Conservation (phyloP, 2,113 vertebrate genomes). For the Muntiacus reevesi region DNA sequence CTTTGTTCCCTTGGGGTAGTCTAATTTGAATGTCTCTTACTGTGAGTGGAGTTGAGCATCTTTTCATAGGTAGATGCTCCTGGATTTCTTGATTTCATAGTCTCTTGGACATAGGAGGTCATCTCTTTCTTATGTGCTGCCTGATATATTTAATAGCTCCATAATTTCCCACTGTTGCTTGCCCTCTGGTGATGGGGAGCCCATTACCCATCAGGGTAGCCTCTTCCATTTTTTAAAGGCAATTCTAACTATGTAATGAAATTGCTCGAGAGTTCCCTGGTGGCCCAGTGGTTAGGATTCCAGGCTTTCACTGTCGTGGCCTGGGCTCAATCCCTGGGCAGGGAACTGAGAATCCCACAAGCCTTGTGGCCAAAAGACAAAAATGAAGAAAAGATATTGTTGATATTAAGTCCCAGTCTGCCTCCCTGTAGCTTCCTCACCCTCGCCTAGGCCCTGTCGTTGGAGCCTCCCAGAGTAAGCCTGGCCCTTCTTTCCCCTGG, state of each 20-base stretch:
- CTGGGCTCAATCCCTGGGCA: neutral
- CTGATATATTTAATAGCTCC: neutral
- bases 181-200: neutral
- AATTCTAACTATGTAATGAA: neutral
- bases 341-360: neutral
- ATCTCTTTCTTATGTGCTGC: neutral
- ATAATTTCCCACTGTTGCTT: neutral
- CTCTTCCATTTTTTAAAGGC: neutral
- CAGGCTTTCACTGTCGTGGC: neutral
- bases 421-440: neutral
- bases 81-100: neutral
- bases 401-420: neutral
- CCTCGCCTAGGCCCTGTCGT: neutral
- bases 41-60: neutral
- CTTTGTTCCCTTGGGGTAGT: neutral
- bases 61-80: neutral
- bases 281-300: neutral
- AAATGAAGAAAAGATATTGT: neutral
- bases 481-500: neutral
- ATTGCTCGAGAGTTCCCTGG: neutral
- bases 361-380: neutral
- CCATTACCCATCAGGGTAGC: neutral
- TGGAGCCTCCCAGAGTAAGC: neutral
- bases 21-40: neutral
- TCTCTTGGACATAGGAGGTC: neutral